These are phyloP conservation scores for Dryomyza anilis DNA, from an alignment of 2,888 invertebrate genomes.

Conservation along the genomic window DNA sequence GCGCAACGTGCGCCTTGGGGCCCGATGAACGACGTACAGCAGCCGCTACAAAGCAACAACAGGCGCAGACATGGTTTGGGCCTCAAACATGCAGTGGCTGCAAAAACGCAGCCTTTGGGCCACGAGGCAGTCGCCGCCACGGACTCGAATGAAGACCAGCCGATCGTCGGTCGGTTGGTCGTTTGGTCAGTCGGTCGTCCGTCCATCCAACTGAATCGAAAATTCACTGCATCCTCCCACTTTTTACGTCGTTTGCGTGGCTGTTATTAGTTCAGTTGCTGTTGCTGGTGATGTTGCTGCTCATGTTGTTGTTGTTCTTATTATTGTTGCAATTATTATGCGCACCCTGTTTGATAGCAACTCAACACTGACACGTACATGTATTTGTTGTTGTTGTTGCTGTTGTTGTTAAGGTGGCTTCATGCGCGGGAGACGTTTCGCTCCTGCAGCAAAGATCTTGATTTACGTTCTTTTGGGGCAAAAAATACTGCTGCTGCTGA, in stretches of 20 bases:
- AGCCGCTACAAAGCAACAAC: background rate
- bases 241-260: slow-evolving; percentile 40
- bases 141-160: background rate
- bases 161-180: background rate
- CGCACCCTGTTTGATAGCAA: slow-evolving; percentile 33
- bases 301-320: slow-evolving; percentile 36
- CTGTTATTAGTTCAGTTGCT: slow-evolving; percentile 35
- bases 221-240: slow-evolving; percentile 58
- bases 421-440: slow-evolving; percentile 48
- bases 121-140: slow-evolving; percentile 12
- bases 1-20: slow-evolving; percentile 3
- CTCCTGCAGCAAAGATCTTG: slow-evolving; percentile 41
- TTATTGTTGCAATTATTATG: slow-evolving; percentile 45
- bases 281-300: slow-evolving; percentile 38
- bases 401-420: background rate
- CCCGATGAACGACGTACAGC: slow-evolving; percentile 6
- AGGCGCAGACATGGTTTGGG: background rate
- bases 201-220: no score
- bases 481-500: background rate
- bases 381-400: slow-evolving; percentile 12
- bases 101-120: slow-evolving; percentile 33
- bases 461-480: slow-evolving; percentile 40
- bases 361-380: slow-evolving; percentile 39
- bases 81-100: background rate
- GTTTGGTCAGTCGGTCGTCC: no score